Evolutionary conservation across 2,888 invertebrate genomes (phyloP).

Genomic region (Eustalomyia histrio): DNA sequence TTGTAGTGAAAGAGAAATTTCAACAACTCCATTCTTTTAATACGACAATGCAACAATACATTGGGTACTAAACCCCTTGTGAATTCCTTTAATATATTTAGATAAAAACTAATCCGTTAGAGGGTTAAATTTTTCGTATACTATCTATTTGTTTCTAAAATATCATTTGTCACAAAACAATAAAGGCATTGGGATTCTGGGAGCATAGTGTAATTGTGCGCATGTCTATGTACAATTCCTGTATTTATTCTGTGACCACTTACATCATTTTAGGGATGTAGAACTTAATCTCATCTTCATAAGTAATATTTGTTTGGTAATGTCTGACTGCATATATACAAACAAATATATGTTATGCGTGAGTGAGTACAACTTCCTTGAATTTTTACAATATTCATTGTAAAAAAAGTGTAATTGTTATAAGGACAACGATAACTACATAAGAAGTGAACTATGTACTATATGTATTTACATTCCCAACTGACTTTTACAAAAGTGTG

Average conservation of each 20-base stretch:
- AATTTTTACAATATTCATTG: conserved; percentile 38
- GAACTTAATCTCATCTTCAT: conserved; percentile 24
- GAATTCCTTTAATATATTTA: too few relatives aligned
- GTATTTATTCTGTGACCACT: neutral
- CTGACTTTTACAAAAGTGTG: conserved; percentile 28
- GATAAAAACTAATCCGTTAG: too few relatives aligned
- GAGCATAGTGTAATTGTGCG: conserved; percentile 32
- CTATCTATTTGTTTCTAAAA: neutral
- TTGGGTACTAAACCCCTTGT: too few relatives aligned
- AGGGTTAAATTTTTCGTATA: too few relatives aligned
- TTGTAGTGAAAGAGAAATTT: too few relatives aligned
- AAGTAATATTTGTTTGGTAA: conserved; percentile 22
- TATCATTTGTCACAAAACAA: neutral
- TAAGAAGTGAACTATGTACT: conserved; percentile 29
- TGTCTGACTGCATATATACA: neutral
- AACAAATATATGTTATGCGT: neutral
- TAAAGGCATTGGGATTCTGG: conserved; percentile 36
- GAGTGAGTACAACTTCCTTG: conserved; percentile 46
- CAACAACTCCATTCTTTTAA: too few relatives aligned
- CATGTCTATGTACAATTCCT: conserved; percentile 29
- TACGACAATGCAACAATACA: too few relatives aligned
- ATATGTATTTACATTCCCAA: conserved; percentile 35
- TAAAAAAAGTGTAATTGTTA: neutral
- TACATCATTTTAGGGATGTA: neutral
- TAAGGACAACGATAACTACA: conserved; percentile 10